These are phyloP conservation scores for Hololepta plana DNA, from an alignment of 2,888 invertebrate species.

Conservation along the genomic window DNA sequence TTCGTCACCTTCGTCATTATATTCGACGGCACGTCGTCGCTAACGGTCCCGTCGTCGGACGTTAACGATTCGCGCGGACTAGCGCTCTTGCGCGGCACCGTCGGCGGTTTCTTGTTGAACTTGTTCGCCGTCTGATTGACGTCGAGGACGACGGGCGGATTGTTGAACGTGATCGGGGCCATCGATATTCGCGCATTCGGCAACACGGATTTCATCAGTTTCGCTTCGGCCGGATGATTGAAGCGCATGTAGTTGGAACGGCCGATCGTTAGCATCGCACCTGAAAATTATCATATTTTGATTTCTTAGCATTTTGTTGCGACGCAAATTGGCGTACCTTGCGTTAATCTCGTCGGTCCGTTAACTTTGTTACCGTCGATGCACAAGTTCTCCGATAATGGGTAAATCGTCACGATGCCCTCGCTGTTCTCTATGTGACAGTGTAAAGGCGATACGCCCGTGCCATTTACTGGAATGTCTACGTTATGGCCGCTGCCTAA, in stretches of 20 bases:
- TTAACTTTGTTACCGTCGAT: conserved; percentile 59
- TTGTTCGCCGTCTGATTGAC: conserved; percentile 17
- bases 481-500: conserved; percentile 63
- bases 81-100: conserved; percentile 40
- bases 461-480: conserved; percentile 72
- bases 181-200: conserved; percentile 61
- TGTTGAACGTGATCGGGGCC: conserved; percentile 54
- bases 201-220: conserved; percentile 68
- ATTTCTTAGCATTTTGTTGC: conserved; percentile 1
- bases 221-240: conserved; percentile 82
- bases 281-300: no score
- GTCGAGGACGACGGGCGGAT: no score
- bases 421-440: conserved; percentile 75
- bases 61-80: conserved; percentile 22
- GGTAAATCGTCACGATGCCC: conserved; percentile 71
- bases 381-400: conserved; percentile 32
- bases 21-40: conserved; percentile 32
- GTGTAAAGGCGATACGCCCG: conserved; percentile 68
- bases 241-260: conserved; percentile 82
- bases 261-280: conserved; percentile 82
- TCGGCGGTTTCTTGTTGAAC: conserved; percentile 44
- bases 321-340: conserved; percentile 58
- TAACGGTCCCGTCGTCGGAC: conserved; percentile 37
- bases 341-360: conserved; percentile 57
- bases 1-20: conserved; percentile 63